Percentiles rank a stretch among this genome's conserved stretches.
Conservation (phyloP, 1,140 invertebrate species). For the Pogonomyrmex barbatus region DNA sequence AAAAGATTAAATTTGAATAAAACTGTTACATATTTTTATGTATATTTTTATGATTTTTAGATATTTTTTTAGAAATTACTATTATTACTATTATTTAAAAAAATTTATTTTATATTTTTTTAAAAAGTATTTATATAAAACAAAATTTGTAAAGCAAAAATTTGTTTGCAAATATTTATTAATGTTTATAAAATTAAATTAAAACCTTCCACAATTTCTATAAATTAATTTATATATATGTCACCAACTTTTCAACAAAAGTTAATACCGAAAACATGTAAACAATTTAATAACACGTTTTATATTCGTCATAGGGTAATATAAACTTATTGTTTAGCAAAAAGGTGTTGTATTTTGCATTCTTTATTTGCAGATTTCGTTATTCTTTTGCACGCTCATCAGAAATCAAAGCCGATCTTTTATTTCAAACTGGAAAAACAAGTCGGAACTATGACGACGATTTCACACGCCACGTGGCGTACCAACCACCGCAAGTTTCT, state of each 20-base stretch:
- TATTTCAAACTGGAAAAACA: conserved; percentile 38
- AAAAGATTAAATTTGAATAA: background rate
- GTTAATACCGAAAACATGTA: background rate
- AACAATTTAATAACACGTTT: conserved; percentile 5
- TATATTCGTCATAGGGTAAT: background rate
- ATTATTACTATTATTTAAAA: background rate
- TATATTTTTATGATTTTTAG: background rate
- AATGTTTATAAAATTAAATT: background rate
- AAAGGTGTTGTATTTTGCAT: background rate
- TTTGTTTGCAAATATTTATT: background rate
- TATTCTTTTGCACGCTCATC: conserved; percentile 12
- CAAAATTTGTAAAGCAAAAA: background rate
- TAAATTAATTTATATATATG: conserved; percentile 4
- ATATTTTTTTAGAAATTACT: background rate
- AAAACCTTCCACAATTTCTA: background rate
- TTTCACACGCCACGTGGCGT: conserved; percentile 60
- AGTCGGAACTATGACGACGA: conserved; percentile 36
- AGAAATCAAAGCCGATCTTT: conserved; percentile 42
- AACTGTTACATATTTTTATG: background rate
- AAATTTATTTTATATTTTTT: background rate
- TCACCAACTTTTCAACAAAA: background rate
- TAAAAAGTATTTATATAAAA: background rate
- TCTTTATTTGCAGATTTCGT: conserved; percentile 19
- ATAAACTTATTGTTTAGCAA: conserved; percentile 42
- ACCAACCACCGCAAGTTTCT: conserved; percentile 55